These are phyloP conservation scores for Mastacembelus armatus DNA, from an alignment of 2,797 vertebrate genomes.

Conservation along the genomic window DNA sequence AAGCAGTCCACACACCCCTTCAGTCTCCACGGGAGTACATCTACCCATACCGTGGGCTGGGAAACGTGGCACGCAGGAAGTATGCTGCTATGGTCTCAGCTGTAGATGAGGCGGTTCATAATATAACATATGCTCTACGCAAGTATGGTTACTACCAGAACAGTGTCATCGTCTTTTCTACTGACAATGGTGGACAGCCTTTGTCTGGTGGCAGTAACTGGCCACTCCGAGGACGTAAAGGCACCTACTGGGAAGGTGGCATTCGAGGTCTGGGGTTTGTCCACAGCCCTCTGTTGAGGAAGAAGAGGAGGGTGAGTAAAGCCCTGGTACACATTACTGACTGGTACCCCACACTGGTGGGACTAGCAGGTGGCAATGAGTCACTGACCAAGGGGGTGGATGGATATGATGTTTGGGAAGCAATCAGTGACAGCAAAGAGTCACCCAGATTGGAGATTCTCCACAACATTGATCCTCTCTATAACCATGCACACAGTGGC, in stretches of 20 bases:
- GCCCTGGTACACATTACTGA: constrained; percentile 96
- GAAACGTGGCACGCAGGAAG: constrained; percentile 91
- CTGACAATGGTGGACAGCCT: constrained; percentile 96
- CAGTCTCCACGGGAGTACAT: constrained; percentile 95
- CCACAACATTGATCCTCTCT: constrained; percentile 97
- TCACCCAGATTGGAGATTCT: constrained; percentile 94
- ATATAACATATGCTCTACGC: constrained; percentile 94
- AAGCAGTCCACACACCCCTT: constrained; percentile 95
- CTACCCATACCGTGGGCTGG: constrained; percentile 91
- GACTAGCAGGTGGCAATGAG: constrained; percentile 90
- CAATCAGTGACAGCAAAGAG: constrained; percentile 93
- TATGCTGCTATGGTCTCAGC: constrained; percentile 96
- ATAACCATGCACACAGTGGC: constrained; percentile 90
- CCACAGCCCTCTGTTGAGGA: constrained; percentile 93
- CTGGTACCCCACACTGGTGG: constrained; percentile 96
- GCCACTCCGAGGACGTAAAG: constrained; percentile 96
- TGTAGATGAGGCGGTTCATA: constrained; percentile 94
- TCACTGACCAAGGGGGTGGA: constrained; percentile 87
- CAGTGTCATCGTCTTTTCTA: constrained; percentile 94
- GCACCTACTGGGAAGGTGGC: constrained; percentile 98
- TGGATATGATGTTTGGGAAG: constrained; percentile 92
- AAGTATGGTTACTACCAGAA: constrained; percentile 96
- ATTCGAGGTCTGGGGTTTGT: constrained; percentile 94
- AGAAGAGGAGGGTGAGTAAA: constrained; percentile 88
- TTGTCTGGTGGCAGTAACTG: constrained; percentile 97